These are phyloP conservation scores for Rotaria magnacalcarata DNA, from an alignment of 2,888 invertebrate genomes.

Conservation along the genomic window DNA sequence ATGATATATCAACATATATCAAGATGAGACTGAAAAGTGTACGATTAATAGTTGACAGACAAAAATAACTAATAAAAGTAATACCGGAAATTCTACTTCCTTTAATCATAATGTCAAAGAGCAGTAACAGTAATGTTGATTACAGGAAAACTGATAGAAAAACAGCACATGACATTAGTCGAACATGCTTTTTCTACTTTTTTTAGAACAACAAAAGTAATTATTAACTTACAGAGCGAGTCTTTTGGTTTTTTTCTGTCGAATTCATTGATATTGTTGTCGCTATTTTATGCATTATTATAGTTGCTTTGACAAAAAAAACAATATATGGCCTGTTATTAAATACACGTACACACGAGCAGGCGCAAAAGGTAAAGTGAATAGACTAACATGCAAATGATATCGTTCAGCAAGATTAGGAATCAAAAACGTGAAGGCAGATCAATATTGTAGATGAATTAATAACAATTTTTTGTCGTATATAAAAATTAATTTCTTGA, in stretches of 20 bases:
- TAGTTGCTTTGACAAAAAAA: neutral
- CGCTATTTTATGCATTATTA: neutral
- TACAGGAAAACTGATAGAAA: neutral
- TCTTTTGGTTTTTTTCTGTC: neutral
- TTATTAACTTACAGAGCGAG: neutral
- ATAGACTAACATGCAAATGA: neutral
- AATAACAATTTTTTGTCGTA: neutral
- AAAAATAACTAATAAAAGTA: neutral
- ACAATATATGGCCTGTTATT: neutral
- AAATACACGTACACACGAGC: neutral
- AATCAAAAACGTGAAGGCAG: neutral
- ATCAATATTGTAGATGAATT: neutral
- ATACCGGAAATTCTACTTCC: neutral
- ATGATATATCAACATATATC: neutral
- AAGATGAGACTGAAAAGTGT: neutral
- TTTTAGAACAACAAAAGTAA: neutral
- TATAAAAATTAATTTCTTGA: too few relatives aligned
- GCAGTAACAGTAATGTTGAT: neutral
- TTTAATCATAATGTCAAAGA: neutral
- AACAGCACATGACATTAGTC: neutral
- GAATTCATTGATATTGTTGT: neutral
- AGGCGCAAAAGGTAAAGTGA: neutral
- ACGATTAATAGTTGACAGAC: neutral
- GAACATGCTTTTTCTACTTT: neutral
- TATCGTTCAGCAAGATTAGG: neutral